These are phyloP conservation scores for Eospalax fontanierii DNA, from an alignment of 2,797 vertebrate genomes.

Conservation along the genomic window DNA sequence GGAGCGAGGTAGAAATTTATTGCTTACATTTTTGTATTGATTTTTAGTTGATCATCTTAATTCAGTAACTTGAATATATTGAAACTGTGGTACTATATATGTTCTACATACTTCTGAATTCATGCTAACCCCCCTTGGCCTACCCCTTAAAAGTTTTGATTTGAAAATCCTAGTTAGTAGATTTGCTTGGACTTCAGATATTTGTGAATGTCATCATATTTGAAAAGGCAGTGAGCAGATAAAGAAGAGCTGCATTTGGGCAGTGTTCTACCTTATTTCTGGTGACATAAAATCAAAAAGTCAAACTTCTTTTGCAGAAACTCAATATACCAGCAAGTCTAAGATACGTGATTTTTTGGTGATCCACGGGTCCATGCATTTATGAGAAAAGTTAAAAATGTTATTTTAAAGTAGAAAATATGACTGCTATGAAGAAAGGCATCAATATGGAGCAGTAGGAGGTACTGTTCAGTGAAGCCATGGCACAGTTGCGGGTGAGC, in stretches of 20 bases:
- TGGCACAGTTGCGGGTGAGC: fast-evolving
- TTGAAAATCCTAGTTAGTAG: not conserved
- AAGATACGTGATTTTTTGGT: not conserved
- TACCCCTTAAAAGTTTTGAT: not conserved
- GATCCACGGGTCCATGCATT: not conserved
- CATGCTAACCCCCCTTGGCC: not conserved
- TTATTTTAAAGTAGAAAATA: slow-evolving; percentile 47
- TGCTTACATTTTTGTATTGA: not conserved
- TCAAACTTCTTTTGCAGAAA: not conserved
- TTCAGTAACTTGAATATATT: not conserved
- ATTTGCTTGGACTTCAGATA: not conserved
- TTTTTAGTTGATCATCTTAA: slow-evolving; percentile 28
- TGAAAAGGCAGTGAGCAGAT: not conserved
- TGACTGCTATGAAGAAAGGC: slow-evolving; percentile 45
- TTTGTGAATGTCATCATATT: not conserved
- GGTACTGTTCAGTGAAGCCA: not conserved
- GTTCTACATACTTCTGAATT: not conserved
- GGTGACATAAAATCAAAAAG: not conserved
- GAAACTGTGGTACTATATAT: not conserved
- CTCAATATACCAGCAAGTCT: not conserved
- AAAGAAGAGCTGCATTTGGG: not conserved
- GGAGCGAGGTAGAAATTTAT: not conserved
- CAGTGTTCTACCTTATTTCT: not conserved
- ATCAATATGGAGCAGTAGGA: slow-evolving; percentile 59
- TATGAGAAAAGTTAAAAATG: not conserved